Evolutionary conservation across 2,797 vertebrate species (phyloP).

Genomic region (Gallinago nigripennis): DNA sequence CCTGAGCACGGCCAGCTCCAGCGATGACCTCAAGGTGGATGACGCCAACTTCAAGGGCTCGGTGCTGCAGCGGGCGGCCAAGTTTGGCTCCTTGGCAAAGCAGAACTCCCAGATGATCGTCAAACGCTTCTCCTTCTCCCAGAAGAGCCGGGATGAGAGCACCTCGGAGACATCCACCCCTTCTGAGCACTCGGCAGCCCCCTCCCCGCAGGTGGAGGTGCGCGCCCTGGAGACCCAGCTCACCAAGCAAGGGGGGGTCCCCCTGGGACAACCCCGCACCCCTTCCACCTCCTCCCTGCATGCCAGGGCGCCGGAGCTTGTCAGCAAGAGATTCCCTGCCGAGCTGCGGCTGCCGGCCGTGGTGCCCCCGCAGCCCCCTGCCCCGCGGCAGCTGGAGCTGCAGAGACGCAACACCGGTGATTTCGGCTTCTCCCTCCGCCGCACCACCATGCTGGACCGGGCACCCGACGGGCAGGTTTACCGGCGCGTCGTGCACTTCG

Average conservation of each 20-base stretch:
- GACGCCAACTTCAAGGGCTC: conserved; percentile 86
- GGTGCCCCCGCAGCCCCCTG: conserved; percentile 81
- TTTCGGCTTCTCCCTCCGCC: conserved; percentile 94
- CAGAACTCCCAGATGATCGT: conserved; percentile 97
- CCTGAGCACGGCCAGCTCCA: conserved; percentile 93
- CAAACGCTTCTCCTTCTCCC: conserved; percentile 96
- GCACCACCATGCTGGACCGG: conserved; percentile 94
- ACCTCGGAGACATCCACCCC: conserved; percentile 92
- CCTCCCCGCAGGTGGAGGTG: conserved; percentile 90
- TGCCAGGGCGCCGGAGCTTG: conserved; percentile 82
- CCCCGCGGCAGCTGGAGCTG: conserved; percentile 87
- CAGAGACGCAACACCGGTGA: conserved; percentile 93
- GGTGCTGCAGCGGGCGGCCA: conserved; percentile 90
- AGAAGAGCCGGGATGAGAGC: conserved; percentile 92
- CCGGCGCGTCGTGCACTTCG: conserved; percentile 92
- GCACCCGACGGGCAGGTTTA: conserved; percentile 88
- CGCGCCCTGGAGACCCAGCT: conserved; percentile 85
- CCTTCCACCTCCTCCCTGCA: conserved; percentile 39
- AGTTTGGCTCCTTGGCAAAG: conserved; percentile 92
- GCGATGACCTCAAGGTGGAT: conserved; percentile 88
- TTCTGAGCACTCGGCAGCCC: conserved; percentile 90
- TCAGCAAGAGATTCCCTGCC: conserved; percentile 85
- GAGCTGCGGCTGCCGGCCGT: conserved; percentile 85
- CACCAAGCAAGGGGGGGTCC: conserved; percentile 69
- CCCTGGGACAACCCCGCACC: conserved; percentile 40